A percentile compares a stretch with the other conserved stretches of the same genome.
phyloP scores from a whole-genome alignment of 2,113 vertebrate species.

The Oryzias javanicus region DNA sequence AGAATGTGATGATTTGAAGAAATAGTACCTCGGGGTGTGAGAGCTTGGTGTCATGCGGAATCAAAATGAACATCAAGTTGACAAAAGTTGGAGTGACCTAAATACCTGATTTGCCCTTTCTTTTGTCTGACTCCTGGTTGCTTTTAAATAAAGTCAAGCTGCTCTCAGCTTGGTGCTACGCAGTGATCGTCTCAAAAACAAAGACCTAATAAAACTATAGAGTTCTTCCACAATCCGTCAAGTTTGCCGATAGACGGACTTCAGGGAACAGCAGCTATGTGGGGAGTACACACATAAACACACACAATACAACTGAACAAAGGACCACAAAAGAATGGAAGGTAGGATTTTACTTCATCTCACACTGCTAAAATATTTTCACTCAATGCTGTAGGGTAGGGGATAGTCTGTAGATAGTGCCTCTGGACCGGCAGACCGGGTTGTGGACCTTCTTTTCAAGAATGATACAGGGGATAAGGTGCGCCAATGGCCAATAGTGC shows the following conservation, averaged over 20 bases:
- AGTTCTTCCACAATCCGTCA: conserved; percentile 24
- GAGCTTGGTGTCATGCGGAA: conserved; percentile 26
- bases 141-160: conserved; percentile 28
- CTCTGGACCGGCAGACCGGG: too few species aligned
- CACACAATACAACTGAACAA: conserved; percentile 49
- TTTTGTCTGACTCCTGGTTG: conserved; percentile 34
- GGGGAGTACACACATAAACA: conserved; percentile 28
- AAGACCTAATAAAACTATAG: neutral
- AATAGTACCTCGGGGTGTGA: conserved; percentile 23
- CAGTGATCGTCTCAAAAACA: conserved; percentile 8
- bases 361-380: conserved; percentile 52
- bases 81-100: conserved; percentile 9
- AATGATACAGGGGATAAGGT: too few species aligned
- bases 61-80: conserved; percentile 14
- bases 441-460: too few species aligned
- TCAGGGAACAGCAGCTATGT: conserved; percentile 43
- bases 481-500: too few species aligned
- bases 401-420: too few species aligned
- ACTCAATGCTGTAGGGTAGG: conserved; percentile 41
- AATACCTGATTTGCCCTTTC: conserved; percentile 21
- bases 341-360: conserved; percentile 48
- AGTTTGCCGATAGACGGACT: conserved; percentile 11
- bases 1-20: conserved; percentile 20
- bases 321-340: conserved; percentile 62
- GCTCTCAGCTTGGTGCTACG: conserved; percentile 54